Base-by-base conservation (phyloP, 2,113 vertebrate species). In the Alouatta palliata region DNA sequence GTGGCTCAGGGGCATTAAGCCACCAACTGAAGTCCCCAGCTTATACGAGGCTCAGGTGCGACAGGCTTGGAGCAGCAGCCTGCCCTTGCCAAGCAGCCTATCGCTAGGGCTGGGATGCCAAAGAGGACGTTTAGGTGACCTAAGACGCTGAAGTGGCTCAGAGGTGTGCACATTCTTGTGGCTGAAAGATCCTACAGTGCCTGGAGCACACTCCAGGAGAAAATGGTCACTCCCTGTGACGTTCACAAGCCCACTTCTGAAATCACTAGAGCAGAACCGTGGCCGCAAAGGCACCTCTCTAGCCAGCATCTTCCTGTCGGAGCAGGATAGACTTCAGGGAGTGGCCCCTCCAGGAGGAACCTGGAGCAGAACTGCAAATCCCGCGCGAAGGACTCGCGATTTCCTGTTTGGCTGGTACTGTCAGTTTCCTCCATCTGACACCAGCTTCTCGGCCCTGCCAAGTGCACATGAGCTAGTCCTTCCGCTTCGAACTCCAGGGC, bases 371-470 rank as follows among this genome's bases (percentile, higher is more conserved):
- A 8, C 32, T 58, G 37, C 35, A 61, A 43, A 61, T 32, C 30
- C 17, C 0, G 8, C 4, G 3, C 35, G 1, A 16, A 17, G 49
- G 49, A 52, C 49, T 27, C 2, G 5, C 0, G 4, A 35, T 21
- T 13, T 82, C 6, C 45, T 73, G 66, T 8, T 32, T 5, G 37
- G 43, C 17, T 32, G 37, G 16, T 2, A 16, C 37, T 27, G 66
- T 30, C 54, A 47, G 12, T 27, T 6, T 49, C 25, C 64, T 49
- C 30, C 40, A 11, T n/a, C 32, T 35, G 14, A 1, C 1, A 1
- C 6, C 10, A 8, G 14, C 20, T 52, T 49, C 37, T 54, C 45
- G 47, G 56, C 19, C 37, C 23, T 23, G 27, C 27, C 21, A 58
- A 1, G 3, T 75, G 19, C 21, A 23, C 1, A 0, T 17, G 45